Evolutionary conservation across 2,113 vertebrate genomes (phyloP), one percentile per base, ranked within the genome.

Genomic region (Hemiscyllium ocellatum): DNA sequence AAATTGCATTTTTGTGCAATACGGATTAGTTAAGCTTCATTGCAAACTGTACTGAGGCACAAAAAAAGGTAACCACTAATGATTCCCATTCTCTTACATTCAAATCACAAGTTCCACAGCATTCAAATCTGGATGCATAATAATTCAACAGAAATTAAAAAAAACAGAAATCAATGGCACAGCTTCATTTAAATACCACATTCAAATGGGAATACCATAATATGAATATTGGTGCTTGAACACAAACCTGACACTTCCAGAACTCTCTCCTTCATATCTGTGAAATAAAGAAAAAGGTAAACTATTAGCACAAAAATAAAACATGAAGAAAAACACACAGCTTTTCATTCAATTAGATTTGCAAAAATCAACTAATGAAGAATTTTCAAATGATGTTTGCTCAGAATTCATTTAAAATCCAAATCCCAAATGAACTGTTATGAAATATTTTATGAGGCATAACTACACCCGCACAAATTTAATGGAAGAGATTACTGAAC

Each of bases 201-300:
- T 8, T 86, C 66, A 83, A 86, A n/a, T 72, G 89, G 94, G 89
- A 87, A 4, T 89, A 70, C 7, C 42, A 87, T 94, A 72, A 96
- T 24, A 96, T 94, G 47, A 87, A 83, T 50, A 96, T 95, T 3
- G 66, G 20, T 1, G 8, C 76, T 33, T 0, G 0, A 78, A 29
- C 96, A 97, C 97, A 61, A 98, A 98, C 98, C 98, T 98, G 97
- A 98, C n/a, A 56, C 97, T 97, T 96, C 97, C 97, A 19, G 96
- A 97, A 96, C 97, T 97, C 96, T 98, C 97, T 68, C 97, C 97
- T 97, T 98, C 98, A 95, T 97, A 98, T 97, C 98, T 98, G 97
- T 33, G 97, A 97, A 76, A 42, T 47, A 12, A 96, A 47, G 42
- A 69, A 96, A 96, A 86, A 0, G 50, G n/a, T 6, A 12, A 50